These are phyloP conservation scores for Gymnoscopelus braueri DNA, from an alignment of 2,797 vertebrate genomes.

Conservation along the genomic window DNA sequence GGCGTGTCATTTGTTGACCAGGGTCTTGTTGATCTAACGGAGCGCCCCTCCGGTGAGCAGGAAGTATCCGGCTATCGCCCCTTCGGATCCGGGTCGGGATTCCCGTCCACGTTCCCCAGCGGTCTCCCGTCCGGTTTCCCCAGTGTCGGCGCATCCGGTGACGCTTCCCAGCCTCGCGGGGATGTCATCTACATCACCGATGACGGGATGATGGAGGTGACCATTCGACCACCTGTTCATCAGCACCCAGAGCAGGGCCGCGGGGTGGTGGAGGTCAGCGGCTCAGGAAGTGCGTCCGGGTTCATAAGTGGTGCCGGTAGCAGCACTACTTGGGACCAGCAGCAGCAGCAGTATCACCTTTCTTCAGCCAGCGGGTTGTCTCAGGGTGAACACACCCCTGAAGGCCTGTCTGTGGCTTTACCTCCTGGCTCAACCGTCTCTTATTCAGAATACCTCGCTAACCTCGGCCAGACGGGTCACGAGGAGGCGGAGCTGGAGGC, in stretches of 20 bases:
- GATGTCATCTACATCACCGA: constrained; percentile 82
- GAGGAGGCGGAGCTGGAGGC: constrained; percentile 14
- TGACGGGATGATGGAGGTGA: constrained; percentile 78
- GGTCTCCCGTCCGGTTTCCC: constrained; percentile 64
- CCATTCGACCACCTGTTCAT: constrained; percentile 54
- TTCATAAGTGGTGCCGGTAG: constrained; percentile 52
- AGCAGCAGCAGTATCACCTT: constrained; percentile 2
- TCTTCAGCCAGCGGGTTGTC: constrained; percentile 43
- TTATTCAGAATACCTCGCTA: constrained; percentile 33
- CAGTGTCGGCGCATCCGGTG: constrained; percentile 42
- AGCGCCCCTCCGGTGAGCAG: constrained; percentile 73
- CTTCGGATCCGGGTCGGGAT: constrained; percentile 80
- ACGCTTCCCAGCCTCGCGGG: constrained; percentile 57
- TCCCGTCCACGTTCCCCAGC: constrained; percentile 68
- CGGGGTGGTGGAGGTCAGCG: constrained; percentile 75
- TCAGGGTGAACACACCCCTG: neutral
- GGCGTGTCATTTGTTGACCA: constrained; percentile 80
- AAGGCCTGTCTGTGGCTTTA: constrained; percentile 26
- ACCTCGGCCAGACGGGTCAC: constrained; percentile 27
- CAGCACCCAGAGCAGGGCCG: constrained; percentile 80
- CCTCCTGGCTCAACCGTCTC: constrained; percentile 21
- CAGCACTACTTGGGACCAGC: constrained; percentile 39
- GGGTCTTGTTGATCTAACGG: constrained; percentile 77
- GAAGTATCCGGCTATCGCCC: constrained; percentile 83
- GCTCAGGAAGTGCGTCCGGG: constrained; percentile 66